Evolutionary conservation across 2,113 vertebrate species (phyloP), one percentile per base, ranked within the genome.

Genomic region (Actinemys pallida): DNA sequence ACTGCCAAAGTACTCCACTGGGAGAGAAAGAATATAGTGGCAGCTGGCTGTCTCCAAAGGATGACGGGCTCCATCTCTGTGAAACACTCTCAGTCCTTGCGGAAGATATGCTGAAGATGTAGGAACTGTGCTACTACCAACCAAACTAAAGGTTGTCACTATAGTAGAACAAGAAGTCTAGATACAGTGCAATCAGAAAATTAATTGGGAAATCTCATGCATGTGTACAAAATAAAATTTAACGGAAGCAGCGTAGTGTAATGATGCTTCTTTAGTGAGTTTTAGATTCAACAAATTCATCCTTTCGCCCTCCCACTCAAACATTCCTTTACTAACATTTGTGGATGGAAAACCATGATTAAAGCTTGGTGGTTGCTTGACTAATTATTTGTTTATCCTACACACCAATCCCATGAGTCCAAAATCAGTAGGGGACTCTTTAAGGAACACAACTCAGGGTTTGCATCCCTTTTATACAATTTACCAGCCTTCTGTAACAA

Each of bases 1-100:
- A 92, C 87, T 96, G 97, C 97, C 96, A 97, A 97, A 98, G 92
- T 82, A 95, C 72, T 95, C 91, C 90, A 91, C 2, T 84, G 95
- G 88, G 96, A 95, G 69, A 86, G 84, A 93, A 96, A 93, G 94
- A 96, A 96, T 93, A 92, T 20, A 98, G 93, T 92, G 96, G 89
- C 96, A 97, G 93, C 93, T 97, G 97, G 94, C 95, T 94, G 93
- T 88, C 89, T 96, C 93, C 83, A 88, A 96, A 95, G 91, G 90
- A 57, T 24, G 62, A 92, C 75, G 89, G 14, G 62, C 78, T 42
- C 81, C 29, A 90, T 89, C 87, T 93, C 86, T 80, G 81, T 69
- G 86, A 96, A 96, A 95, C 65, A 90, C 84, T 94, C 87, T 20
- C 49, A 14, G 80, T 86, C 95, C 76, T 22, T 79, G 72, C 4